phyloP scores from a whole-genome alignment of 2,113 vertebrate species.

The Picathartes gymnocephalus region DNA sequence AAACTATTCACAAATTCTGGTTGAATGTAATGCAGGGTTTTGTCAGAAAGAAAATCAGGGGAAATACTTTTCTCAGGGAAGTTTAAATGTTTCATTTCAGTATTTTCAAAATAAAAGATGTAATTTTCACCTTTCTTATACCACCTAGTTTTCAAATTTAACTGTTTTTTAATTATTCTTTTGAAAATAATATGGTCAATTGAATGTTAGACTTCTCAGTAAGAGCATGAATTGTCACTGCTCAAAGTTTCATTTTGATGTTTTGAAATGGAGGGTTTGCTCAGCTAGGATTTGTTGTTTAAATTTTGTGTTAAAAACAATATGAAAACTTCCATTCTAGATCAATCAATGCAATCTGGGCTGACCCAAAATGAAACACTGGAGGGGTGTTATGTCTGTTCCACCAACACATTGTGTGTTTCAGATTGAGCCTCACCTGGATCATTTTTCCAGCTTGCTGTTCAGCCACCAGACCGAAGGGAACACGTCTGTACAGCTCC shows the following conservation, averaged over 20 bases:
- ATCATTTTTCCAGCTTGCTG: background rate
- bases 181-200: background rate
- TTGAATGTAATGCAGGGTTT: constrained; percentile 21
- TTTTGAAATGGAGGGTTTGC: background rate
- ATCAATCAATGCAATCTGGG: background rate
- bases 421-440: background rate
- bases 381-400: background rate
- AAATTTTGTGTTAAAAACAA: background rate
- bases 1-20: constrained; percentile 36
- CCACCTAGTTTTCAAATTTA: background rate
- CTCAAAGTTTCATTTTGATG: background rate
- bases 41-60: constrained; percentile 10
- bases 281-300: background rate
- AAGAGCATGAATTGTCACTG: background rate
- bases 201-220: background rate
- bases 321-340: background rate
- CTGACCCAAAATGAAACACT: background rate
- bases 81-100: background rate
- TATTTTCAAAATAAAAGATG: background rate
- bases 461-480: background rate
- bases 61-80: background rate
- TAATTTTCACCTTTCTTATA: background rate
- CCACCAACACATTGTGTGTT: background rate
- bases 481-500: constrained; percentile 23
- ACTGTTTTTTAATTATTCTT: background rate